Base-by-base conservation (phyloP, 2,888 invertebrate species). In the Synanthedon andrenaeformis region DNA sequence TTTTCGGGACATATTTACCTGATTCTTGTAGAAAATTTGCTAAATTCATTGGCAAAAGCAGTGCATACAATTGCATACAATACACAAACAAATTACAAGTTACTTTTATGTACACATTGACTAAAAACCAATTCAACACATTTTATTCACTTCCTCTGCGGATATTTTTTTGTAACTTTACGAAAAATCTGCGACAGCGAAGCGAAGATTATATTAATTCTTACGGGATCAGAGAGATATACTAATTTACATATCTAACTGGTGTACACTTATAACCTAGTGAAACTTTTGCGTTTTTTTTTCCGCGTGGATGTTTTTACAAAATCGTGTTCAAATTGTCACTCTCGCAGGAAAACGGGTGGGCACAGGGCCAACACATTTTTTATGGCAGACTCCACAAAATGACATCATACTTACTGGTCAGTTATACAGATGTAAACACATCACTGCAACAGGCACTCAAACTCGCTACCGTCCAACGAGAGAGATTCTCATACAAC, bases 331-430 rank as follows among this genome's bases (percentile, higher is more conserved):
- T 71, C 65, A 62, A 77, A 74, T 79, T 72, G 71, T 75, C 74
- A 76, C 62, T 63, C 73, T 75, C 75, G 70, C 70, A 80, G 80
- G 82, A 80, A 85, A 85, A 83, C 70, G 78, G 82, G 78, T 86
- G 86, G 87, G 87, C 87, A 87, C 82, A 80, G 78, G 85, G 86
- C 86, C 87, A 87, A 85, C 74, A 76, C 72, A 74, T 75, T 83
- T 84, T 85, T 82, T 85, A 79, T 76, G 76, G 77, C 74, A 79
- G 74, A 35, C 35, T 71, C 74, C 67, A 69, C 73, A 75, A 75
- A 81, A 85, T 87, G 87, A 87, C 86, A 86, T 86, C 86, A 86
- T 87, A 87, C 86, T 84, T 70, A 87, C 86, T 70, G 71, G 75
- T 71, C 75, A 74, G 72, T 72, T 79, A 23, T 23, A 86, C 72